Base-by-base conservation (phyloP, 2,888 invertebrate species). In the Cremastinae sp. region DNA sequence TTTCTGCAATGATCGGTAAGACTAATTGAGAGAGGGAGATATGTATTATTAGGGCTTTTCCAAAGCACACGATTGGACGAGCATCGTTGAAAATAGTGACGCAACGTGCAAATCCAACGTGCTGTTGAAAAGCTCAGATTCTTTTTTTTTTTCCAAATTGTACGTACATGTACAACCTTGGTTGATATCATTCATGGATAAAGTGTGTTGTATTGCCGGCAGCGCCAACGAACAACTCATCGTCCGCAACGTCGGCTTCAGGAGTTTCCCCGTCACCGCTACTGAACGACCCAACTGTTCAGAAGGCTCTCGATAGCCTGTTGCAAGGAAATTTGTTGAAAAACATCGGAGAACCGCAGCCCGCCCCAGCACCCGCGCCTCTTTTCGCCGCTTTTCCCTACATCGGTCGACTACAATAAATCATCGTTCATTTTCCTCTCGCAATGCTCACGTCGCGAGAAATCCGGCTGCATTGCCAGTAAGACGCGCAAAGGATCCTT, bases 281-380 rank as follows among this genome's bases (percentile, higher is more conserved):
- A n/a, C 90, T 96, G 16, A 94, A 93, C 75, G 96, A 96, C 87
- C 94, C 94, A 0, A 94, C 94, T 0, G 94, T 96, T 9, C 94
- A 95, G 89, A 95, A 94, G 89, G 96, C 96, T 0, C 90, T 96
- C 62, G 95, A 96, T 85, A 94, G 94, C 73, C 90, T 93, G 43
- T 89, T 93, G 51, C 91, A 91, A 80, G 92, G 93, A 20, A 92
- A 92, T 82, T 91, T 92, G 86, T 90, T 92, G 80, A 92, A 92
- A 87, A 91, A 85, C 82, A 91, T 91, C 71, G 88, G 89, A 58
- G 89, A 89, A 76, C 86, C 86, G 35, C 86, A 86, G 69, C 83
- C 84, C 37, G 66, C 86, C 28, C 66, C 83, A 12, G 69, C 83
- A 43, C 77, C 83, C n/a, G 72, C 84, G 56, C 89, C 89, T 10